Evolutionary conservation across 2,888 invertebrate genomes (phyloP), one percentile per base, ranked within the genome.

Genomic region (Platynereis dumerilii): DNA sequence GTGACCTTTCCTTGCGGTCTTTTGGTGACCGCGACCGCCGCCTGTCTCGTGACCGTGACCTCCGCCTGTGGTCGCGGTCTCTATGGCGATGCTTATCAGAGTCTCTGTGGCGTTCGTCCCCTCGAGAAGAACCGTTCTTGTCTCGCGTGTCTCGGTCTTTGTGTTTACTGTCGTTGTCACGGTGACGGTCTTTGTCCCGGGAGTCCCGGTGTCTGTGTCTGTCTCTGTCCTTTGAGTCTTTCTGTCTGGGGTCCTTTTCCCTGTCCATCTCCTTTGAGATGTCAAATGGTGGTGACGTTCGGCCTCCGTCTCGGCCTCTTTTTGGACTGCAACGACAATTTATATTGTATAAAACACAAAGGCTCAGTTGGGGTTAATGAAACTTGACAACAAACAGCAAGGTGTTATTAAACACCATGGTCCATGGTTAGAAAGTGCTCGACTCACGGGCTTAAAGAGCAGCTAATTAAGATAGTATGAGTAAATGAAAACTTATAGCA

Each of bases 241-340:
- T 57, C 29, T 29, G n/a, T 44, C 58, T 58, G 45, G 39, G n/a
- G 12, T 61, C 61, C 42, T 61, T 61, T 44, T 61, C 61, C 7
- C 26, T 27, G 20, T 22, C 28, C 1, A 61, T 61, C 26, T 61
- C 61, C 24, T 39, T 54, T 2, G 61, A 26, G 15, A 58, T 20
- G 26, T 58, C 57, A 58, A 48, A 72, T 20, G 3, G 64, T 59
- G 26, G 20, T 52, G 28, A 53, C 29, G 52, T 10, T 59, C 56
- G 2, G 2, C 29, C 56, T n/a, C 55, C 22, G n/a, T 53, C 42
- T 64, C 58, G 44, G 24, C 58, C 44, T 34, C 42, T 52, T 28
- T 61, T 20, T 59, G 48, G 28, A 27, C 52, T 52, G 28, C 2
- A 10, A 15, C 22, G 22, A 2, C 26, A 10, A 42, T 12, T 12